Conservation (phyloP, 64 coral and sea anemone species). For the Montipora foliosa region DNA sequence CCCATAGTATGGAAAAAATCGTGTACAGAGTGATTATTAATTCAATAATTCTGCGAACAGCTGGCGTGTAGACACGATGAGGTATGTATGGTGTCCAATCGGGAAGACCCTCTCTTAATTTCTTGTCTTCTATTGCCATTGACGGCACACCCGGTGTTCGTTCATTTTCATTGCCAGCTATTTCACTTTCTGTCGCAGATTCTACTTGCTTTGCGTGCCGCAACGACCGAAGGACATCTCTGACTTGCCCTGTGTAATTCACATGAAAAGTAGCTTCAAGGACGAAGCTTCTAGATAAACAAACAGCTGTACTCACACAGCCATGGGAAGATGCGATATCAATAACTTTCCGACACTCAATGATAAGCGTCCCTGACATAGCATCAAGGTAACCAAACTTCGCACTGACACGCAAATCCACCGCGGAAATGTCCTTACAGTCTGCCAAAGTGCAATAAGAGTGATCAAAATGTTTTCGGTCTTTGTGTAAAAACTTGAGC, state of each 20-base stretch:
- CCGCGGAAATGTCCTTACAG: slow-evolving; percentile 80
- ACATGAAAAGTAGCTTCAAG: slow-evolving; percentile 86
- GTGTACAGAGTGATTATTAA: slow-evolving; percentile 80
- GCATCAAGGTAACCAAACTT: slow-evolving; percentile 96
- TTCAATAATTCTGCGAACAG: slow-evolving; percentile 79
- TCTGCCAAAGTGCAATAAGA: slow-evolving; percentile 57
- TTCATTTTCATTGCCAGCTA: background rate
- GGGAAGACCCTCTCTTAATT: slow-evolving; percentile 89
- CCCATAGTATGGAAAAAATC: slow-evolving; percentile 94
- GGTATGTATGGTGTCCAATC: slow-evolving; percentile 94
- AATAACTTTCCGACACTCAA: slow-evolving; percentile 71
- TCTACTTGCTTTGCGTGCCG: slow-evolving; percentile 73
- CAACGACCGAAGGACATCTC: slow-evolving; percentile 89
- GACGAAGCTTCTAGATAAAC: slow-evolving; percentile 35
- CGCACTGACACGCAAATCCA: slow-evolving; percentile 86
- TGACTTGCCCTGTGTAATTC: slow-evolving; percentile 87
- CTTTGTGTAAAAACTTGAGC: slow-evolving; percentile 71
- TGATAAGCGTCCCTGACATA: slow-evolving; percentile 78
- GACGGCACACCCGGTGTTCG: background rate
- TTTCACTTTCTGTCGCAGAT: background rate
- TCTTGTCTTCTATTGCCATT: background rate
- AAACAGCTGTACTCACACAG: background rate
- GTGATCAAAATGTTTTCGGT: slow-evolving; percentile 74
- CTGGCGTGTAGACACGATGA: slow-evolving; percentile 78
- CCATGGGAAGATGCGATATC: background rate